Base-by-base conservation (phyloP, 2,797 vertebrate genomes). In the Periophthalmus magnuspinnatus region DNA sequence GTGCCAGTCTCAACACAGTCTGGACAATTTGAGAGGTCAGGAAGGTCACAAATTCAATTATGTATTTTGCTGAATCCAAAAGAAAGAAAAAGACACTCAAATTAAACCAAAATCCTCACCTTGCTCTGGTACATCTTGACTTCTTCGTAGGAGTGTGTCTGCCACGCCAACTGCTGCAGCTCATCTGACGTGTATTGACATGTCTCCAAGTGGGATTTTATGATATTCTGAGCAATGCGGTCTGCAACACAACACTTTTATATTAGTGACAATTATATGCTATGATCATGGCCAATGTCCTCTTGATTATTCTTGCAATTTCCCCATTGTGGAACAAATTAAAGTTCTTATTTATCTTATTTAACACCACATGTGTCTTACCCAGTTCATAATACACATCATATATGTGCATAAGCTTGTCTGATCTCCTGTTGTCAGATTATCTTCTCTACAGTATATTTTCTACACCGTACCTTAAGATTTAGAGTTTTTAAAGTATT, bases 91-190 rank as follows among this genome's bases (percentile, higher is more conserved):
- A 36, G 32, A 62, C n/a, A 21, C 5, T 61, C 16, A 67, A 69
- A 45, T 3, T 21, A 24, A 74, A 71, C 19, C 33, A 55, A 52
- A 50, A 50, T 10, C 8, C 81, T 72, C 86, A 99, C 98, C 96
- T 99, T 99, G 95, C 93, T 98, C 95, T 99, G 98, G 93, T 98
- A 99, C 77, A 96, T 94, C 88, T 99, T 99, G 82, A 99, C 95
- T 89, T 99, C 98, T 87, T 99, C 97, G 1, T 99, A 99, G 33
- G 96, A 96, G 88, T 99, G 97, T 9, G 97, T 99, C 91, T 99
- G 98, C 98, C 98, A 99, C 0, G 96, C 96, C 65, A 99, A 93
- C 91, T 99, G 97, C 91, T 99, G 98, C 19, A 99, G 93, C 88
- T 99, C 98, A 61, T 99, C 98, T 75, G 95, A 93, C 56, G 98